These are phyloP conservation scores for Mamestra configurata DNA, from an alignment of 1,140 invertebrate genomes.

Conservation along the genomic window DNA sequence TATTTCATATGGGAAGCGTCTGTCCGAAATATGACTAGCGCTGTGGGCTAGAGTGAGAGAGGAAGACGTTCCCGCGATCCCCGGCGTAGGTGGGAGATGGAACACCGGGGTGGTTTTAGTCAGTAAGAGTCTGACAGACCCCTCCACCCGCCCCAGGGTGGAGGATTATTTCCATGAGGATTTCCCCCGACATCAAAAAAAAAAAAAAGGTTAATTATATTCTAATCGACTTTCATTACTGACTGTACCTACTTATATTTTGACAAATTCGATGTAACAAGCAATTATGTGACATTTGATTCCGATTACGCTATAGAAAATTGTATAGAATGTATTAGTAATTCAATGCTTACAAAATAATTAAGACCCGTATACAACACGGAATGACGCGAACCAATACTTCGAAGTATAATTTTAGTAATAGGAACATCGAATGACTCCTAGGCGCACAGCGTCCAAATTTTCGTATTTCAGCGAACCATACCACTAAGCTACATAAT, in stretches of 20 bases:
- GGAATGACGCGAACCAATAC: neutral
- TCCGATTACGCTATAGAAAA: neutral
- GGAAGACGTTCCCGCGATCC: too few species aligned
- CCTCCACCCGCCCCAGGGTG: too few species aligned
- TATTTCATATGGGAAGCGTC: too few species aligned
- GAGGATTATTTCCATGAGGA: too few species aligned
- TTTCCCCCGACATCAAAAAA: too few species aligned
- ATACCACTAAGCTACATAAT: neutral
- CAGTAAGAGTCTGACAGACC: too few species aligned
- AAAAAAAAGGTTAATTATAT: too few species aligned
- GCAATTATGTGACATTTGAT: neutral
- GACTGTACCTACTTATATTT: neutral
- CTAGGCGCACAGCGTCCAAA: neutral
- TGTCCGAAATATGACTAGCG: too few species aligned
- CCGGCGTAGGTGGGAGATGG: too few species aligned
- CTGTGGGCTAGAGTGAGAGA: too few species aligned
- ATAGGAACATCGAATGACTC: constrained; percentile 2
- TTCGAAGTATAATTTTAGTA: neutral
- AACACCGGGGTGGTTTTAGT: too few species aligned
- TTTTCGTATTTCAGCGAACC: neutral
- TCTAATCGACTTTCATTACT: neutral
- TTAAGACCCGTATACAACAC: constrained; percentile 1
- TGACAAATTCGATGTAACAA: neutral
- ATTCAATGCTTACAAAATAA: neutral
- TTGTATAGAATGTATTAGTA: neutral